A percentile compares a stretch with the other conserved stretches of the same genome.
Conservation (phyloP, 1,140 invertebrate species). For the Lethocerus indicus region DNA sequence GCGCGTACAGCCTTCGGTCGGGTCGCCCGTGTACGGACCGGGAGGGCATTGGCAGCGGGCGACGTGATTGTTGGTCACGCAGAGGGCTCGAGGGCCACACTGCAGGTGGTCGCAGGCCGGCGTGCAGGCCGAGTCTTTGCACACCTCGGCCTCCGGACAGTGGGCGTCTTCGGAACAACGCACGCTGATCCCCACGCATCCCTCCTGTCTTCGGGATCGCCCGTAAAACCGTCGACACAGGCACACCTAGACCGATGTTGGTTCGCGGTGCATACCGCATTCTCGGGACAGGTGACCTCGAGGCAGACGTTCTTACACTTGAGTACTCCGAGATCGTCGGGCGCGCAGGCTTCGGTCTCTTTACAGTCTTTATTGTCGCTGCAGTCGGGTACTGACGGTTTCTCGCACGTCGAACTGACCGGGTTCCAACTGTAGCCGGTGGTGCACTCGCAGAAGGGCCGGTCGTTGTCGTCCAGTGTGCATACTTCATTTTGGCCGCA, state of each 20-base stretch:
- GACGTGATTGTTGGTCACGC: conserved; percentile 71
- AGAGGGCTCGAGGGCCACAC: conserved; percentile 72
- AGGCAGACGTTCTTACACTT: conserved; percentile 62
- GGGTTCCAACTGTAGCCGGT: conserved; percentile 68
- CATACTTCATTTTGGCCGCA: conserved; percentile 71
- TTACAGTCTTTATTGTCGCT: conserved; percentile 51
- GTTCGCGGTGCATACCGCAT: conserved; percentile 58
- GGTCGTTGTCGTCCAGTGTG: conserved; percentile 38
- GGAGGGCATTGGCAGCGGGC: conserved; percentile 75
- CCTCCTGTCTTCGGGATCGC: conserved; percentile 76
- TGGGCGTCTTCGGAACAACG: conserved; percentile 61
- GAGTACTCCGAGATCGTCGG: conserved; percentile 66
- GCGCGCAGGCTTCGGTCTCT: conserved; percentile 45
- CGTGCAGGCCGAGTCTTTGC: conserved; percentile 40
- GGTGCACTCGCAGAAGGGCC: conserved; percentile 57
- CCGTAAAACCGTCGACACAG: conserved; percentile 59
- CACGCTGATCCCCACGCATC: conserved; percentile 54
- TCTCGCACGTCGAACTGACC: conserved; percentile 57
- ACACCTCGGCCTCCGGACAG: conserved; percentile 62
- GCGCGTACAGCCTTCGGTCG: conserved; percentile 57
- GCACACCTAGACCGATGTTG: conserved; percentile 60
- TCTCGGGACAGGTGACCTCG: conserved; percentile 62
- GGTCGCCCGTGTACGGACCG: conserved; percentile 63
- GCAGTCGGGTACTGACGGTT: conserved; percentile 69
- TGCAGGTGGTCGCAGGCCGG: conserved; percentile 53